Evolutionary conservation across 2,888 invertebrate species (phyloP).

Genomic region (Agrypnus murinus): DNA sequence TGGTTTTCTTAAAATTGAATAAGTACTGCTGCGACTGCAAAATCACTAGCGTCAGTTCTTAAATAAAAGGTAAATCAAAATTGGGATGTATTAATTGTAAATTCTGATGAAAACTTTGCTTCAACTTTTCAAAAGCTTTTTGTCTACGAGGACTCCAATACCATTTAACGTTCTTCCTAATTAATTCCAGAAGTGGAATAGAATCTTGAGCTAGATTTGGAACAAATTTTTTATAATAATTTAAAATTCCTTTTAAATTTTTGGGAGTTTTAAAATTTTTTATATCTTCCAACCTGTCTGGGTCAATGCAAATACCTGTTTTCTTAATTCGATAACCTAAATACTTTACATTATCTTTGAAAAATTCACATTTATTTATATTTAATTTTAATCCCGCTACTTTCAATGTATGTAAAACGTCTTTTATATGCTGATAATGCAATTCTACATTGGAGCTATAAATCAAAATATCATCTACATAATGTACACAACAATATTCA

Average conservation of each 20-base stretch:
- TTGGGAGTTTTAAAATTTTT: no score
- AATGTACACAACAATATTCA: constrained; percentile 34
- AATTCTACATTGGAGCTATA: constrained; percentile 20
- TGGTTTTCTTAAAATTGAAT: neutral
- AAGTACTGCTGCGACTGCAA: neutral
- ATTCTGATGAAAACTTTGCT: neutral
- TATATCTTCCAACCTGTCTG: no score
- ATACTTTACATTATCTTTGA: no score
- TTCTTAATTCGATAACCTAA: no score
- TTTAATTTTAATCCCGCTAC: no score
- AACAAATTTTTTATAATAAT: no score
- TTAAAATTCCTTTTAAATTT: no score
- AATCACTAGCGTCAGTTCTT: neutral
- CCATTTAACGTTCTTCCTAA: neutral
- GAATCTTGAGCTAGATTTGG: no score
- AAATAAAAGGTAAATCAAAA: no score
- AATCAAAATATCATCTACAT: constrained; percentile 37
- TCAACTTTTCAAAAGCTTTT: neutral
- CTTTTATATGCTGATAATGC: constrained; percentile 22
- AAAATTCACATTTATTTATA: no score
- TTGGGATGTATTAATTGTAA: neutral
- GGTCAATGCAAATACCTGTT: no score
- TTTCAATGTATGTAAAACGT: constrained; percentile 1
- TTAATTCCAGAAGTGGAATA: neutral
- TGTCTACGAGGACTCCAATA: constrained; percentile 1